Percentiles rank a stretch among this genome's conserved stretches.
These are phyloP conservation scores for Drosophila nannoptera DNA, from an alignment of 1,140 invertebrate genomes.

Conservation along the genomic window DNA sequence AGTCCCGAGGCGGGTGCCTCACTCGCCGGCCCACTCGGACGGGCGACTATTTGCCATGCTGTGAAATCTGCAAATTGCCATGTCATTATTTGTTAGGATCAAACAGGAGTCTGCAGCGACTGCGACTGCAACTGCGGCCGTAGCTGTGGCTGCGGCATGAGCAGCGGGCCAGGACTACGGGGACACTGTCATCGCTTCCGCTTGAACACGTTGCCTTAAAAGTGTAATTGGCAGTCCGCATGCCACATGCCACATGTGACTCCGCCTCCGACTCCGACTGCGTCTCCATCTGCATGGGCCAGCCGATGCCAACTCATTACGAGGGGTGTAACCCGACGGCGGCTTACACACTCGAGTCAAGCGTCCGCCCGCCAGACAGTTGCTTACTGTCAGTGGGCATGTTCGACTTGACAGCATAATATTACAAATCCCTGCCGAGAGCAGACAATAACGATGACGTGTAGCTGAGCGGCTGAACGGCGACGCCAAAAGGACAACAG, in stretches of 20 bases:
- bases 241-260: conserved; percentile 13
- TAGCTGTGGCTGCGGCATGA: conserved; percentile 9
- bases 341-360: conserved; percentile 64
- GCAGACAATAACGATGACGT: conserved; percentile 73
- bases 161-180: conserved; percentile 14
- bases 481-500: conserved; percentile 37
- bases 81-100: conserved; percentile 79
- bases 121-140: neutral
- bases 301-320: no score
- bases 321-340: conserved; percentile 52
- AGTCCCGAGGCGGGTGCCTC: conserved; percentile 6
- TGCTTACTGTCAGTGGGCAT: conserved; percentile 76
- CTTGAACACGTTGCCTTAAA: conserved; percentile 47
- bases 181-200: conserved; percentile 47
- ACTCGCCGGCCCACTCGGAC: no score
- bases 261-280: conserved; percentile 15
- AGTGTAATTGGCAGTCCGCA: conserved; percentile 71
- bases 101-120: conserved; percentile 47
- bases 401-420: conserved; percentile 77
- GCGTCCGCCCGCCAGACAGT: conserved; percentile 59
- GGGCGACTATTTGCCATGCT: conserved; percentile 57
- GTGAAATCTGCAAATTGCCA: conserved; percentile 79
- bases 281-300: neutral
- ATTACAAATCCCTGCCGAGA: conserved; percentile 76
- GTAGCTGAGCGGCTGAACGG: conserved; percentile 26